These are phyloP conservation scores for Prosapia bicincta DNA, from an alignment of 2,888 invertebrate genomes.

Conservation along the genomic window DNA sequence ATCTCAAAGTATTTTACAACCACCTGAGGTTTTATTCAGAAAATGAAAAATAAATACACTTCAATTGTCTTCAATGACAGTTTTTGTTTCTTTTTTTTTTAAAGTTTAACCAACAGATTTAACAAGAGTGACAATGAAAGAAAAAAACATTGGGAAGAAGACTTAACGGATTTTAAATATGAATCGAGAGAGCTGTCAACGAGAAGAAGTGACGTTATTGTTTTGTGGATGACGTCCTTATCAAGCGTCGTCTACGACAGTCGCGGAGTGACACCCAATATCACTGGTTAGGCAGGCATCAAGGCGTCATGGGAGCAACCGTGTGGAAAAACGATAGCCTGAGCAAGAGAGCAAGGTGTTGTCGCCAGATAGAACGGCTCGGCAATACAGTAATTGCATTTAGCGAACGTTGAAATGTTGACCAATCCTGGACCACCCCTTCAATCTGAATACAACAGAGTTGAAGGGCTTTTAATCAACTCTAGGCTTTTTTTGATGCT, in stretches of 20 bases:
- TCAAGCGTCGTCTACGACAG: background rate
- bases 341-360: background rate
- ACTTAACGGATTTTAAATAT: background rate
- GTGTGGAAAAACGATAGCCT: slow-evolving; percentile 24
- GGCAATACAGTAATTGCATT: background rate
- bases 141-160: background rate
- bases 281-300: slow-evolving; percentile 1
- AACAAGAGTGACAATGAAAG: background rate
- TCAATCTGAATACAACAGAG: background rate
- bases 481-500: no score
- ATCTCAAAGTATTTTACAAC: no score
- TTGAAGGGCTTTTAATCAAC: background rate
- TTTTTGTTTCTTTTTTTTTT: no score
- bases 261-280: slow-evolving; percentile 10
- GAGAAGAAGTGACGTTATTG: slow-evolving; percentile 14
- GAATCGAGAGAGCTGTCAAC: background rate
- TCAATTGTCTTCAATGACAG: background rate
- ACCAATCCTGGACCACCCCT: background rate
- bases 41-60: no score
- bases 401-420: background rate
- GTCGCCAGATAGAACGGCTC: background rate
- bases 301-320: slow-evolving; percentile 10
- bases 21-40: no score
- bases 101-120: background rate
- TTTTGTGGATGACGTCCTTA: slow-evolving; percentile 11